Evolutionary conservation across 1,140 invertebrate species (phyloP), one percentile per base, ranked within the genome.

Genomic region (Phymastichus coffea): DNA sequence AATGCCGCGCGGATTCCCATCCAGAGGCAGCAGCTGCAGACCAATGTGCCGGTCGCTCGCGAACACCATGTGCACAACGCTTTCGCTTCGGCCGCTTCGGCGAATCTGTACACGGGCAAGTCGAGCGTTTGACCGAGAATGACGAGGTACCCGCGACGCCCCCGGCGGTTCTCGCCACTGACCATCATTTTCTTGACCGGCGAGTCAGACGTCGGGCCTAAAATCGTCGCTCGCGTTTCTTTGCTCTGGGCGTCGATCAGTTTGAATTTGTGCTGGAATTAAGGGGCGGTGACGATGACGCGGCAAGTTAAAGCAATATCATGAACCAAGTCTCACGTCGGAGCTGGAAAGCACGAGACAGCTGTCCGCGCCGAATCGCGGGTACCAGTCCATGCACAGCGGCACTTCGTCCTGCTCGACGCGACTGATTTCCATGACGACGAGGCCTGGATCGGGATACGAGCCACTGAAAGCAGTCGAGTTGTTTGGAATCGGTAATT

Each of bases 1-100:
- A 61, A 84, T 82, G 67, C 86, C 88, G 72, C 84, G 88, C 19
- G 88, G 88, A 74, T 90, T 91, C 4, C 89, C 90, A 74, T 88
- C 85, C 0, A 87, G 68, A 4, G 88, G 87, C 63, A 88, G 70
- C 56, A 85, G 83, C 68, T 87, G 84, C 23, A 91, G 70, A 2
- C 88, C 89, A 38, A 91, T 83, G 62, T 87, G 81, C 64, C 85
- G 84, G 22, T 83, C 77, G 6, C 84, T 88, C 0, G 82, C 77
- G 66, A 87, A 91, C 22, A 87, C 66, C 56, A 88, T 68, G 66
- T 87, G 88, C 17, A 65, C 57, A 14, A 72, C 70, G 26, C 69
- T 25, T 25, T 67, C 25, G 51, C 20, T 30, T 60, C 12, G 6
- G 28, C 12, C 28, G 12, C 6, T 30, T n/a, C n/a, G n/a, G n/a